Evolutionary conservation across 2,797 vertebrate species (phyloP).

Genomic region (Clarias platycephalus): DNA sequence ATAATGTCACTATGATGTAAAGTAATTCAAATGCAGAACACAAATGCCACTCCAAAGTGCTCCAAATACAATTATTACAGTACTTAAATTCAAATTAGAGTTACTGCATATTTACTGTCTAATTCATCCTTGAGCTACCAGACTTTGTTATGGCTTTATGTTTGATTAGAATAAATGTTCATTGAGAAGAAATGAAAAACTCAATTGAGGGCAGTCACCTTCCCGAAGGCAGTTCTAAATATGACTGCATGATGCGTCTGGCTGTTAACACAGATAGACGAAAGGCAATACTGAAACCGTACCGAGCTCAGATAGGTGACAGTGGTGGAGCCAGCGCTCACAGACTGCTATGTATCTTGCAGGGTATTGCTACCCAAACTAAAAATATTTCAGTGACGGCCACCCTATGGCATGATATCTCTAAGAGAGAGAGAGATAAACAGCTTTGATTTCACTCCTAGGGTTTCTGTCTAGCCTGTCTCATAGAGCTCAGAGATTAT

Average conservation of each 20-base stretch:
- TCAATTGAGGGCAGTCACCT: constrained; percentile 31
- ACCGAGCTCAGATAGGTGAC: constrained; percentile 54
- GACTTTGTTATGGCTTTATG: constrained; percentile 20
- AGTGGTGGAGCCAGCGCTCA: constrained; percentile 35
- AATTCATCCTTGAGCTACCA: background rate
- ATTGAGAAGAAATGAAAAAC: constrained; percentile 41
- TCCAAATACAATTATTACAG: background rate
- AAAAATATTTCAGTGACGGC: constrained; percentile 59
- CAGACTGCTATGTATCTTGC: constrained; percentile 49
- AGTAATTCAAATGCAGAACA: no score
- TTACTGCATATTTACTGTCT: constrained; percentile 5
- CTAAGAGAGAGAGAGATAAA: constrained; percentile 49
- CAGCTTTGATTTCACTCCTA: constrained; percentile 52
- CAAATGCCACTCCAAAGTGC: background rate
- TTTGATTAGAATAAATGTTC: constrained; percentile 23
- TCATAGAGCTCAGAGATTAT: constrained; percentile 31
- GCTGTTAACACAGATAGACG: constrained; percentile 54
- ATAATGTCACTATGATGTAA: no score
- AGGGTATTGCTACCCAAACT: constrained; percentile 53
- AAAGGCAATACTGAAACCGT: constrained; percentile 57
- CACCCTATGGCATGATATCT: constrained; percentile 54
- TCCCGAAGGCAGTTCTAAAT: constrained; percentile 51
- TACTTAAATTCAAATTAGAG: background rate
- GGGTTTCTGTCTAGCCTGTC: constrained; percentile 42
- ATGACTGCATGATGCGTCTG: constrained; percentile 48